phyloP scores from a whole-genome alignment of 1,140 invertebrate genomes.

The Brachionus calyciflorus region DNA sequence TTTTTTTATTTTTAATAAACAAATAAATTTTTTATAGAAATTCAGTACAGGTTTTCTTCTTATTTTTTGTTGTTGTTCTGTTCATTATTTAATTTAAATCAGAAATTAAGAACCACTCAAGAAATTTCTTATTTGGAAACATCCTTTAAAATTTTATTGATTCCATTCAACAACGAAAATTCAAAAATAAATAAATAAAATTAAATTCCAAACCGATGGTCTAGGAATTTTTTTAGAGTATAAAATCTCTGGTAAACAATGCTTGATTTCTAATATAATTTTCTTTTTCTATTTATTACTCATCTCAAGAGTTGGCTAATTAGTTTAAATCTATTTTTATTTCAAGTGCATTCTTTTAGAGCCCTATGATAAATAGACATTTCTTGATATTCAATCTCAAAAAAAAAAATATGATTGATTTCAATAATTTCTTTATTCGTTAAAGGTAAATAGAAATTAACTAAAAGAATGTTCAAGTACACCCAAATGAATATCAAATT shows the following conservation, averaged over 20 bases:
- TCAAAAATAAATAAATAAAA: not conserved
- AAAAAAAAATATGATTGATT: constrained; percentile 43
- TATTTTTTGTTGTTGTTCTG: too few relatives aligned
- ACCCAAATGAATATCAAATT: constrained; percentile 34
- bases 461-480: constrained; percentile 25
- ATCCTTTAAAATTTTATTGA: constrained; percentile 37
- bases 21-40: constrained; percentile 2
- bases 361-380: not conserved
- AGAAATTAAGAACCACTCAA: not conserved
- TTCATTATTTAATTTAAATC: constrained; percentile 11
- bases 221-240: not conserved
- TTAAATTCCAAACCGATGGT: not conserved
- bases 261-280: not conserved
- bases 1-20: constrained; percentile 19
- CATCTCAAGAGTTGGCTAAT: constrained; percentile 23
- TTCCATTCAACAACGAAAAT: too few relatives aligned
- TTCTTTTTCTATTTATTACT: not conserved
- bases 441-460: constrained; percentile 15
- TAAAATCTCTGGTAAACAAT: constrained; percentile 9
- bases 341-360: constrained; percentile 39
- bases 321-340: constrained; percentile 16
- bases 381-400: not conserved
- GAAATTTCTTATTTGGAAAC: not conserved
- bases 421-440: too few relatives aligned
- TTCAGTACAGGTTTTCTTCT: not conserved